Conservation (phyloP, 2,797 vertebrate genomes). For the Somateria mollissima region DNA sequence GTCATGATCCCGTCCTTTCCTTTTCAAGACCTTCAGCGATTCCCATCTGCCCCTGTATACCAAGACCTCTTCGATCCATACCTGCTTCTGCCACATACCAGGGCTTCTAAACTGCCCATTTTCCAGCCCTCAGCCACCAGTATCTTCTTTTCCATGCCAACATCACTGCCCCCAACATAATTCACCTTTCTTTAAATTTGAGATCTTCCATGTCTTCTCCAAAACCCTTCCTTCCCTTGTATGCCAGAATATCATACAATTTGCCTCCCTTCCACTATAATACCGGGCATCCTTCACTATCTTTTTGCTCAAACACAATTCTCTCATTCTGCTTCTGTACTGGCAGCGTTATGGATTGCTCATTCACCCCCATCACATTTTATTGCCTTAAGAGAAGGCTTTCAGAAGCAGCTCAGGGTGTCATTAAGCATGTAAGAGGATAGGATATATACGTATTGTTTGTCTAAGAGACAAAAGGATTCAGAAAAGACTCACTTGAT, state of each 20-base stretch:
- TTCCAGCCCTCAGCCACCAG: neutral
- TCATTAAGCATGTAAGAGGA: neutral
- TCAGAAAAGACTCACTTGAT: neutral
- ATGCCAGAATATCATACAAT: neutral
- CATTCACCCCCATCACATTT: neutral
- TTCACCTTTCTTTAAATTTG: neutral
- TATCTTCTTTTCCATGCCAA: neutral
- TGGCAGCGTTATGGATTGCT: neutral
- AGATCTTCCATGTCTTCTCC: neutral
- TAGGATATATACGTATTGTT: neutral
- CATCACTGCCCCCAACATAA: neutral
- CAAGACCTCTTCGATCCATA: neutral
- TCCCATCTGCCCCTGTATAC: neutral
- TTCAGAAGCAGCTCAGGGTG: neutral
- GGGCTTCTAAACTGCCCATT: neutral
- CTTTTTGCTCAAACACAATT: neutral
- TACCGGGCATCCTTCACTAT: neutral
- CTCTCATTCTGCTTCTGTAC: neutral
- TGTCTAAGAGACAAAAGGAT: neutral
- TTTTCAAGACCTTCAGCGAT: neutral
- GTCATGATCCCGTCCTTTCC: neutral
- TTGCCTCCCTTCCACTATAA: neutral
- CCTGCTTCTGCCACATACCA: neutral
- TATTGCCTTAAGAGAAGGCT: neutral
- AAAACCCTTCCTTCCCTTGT: neutral